Conservation (phyloP, 2,797 vertebrate genomes). For the Galagoides demidoff region DNA sequence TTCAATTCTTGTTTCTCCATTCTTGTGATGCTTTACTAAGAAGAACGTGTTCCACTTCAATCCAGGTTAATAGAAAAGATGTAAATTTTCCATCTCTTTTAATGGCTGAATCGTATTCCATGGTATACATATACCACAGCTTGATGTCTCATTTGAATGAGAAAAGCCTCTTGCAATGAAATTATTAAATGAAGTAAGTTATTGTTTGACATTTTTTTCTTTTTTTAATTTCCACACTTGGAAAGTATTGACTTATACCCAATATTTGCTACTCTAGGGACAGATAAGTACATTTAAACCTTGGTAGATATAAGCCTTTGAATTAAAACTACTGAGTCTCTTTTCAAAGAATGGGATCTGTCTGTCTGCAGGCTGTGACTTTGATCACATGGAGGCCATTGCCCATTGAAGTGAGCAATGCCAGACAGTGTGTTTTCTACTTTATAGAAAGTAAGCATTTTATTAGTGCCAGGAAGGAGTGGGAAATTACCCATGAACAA, state of each 20-base stretch:
- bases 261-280: neutral
- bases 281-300: neutral
- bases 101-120: too few relatives aligned
- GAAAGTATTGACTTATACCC: neutral
- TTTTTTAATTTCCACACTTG: neutral
- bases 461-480: conserved; percentile 66
- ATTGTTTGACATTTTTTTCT: neutral
- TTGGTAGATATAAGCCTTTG: neutral
- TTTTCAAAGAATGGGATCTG: neutral
- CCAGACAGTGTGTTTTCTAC: conserved; percentile 40
- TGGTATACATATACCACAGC: too few relatives aligned
- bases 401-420: neutral
- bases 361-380: neutral
- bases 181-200: neutral
- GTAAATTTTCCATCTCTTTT: too few relatives aligned
- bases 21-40: too few relatives aligned
- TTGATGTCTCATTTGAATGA: neutral
- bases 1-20: too few relatives aligned
- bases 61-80: too few relatives aligned
- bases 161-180: neutral
- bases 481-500: conserved; percentile 72
- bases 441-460: conserved; percentile 71
- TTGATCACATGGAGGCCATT: neutral
- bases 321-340: neutral
- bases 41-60: too few relatives aligned